Evolutionary conservation across 1,140 invertebrate species (phyloP).

Genomic region (Euura lappo): DNA sequence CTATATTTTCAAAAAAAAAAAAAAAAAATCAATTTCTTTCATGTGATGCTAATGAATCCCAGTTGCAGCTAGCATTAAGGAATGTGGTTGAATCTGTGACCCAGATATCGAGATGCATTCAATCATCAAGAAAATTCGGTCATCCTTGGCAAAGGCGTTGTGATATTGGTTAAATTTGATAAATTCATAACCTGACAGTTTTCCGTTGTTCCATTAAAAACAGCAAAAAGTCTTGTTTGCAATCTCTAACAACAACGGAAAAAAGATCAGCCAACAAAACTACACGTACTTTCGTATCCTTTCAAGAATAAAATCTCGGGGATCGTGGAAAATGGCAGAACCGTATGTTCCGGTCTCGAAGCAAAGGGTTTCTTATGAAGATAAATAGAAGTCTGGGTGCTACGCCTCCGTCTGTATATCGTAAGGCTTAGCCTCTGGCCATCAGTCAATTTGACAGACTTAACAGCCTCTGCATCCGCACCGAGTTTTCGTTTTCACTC

Average conservation of each 20-base stretch:
- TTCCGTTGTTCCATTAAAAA: too few species aligned
- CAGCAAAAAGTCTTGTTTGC: too few species aligned
- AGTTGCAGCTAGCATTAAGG: too few species aligned
- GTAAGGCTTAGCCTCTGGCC: conserved; percentile 9
- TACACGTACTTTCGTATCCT: too few species aligned
- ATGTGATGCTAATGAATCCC: too few species aligned
- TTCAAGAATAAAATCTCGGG: too few species aligned
- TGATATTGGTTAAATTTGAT: not conserved
- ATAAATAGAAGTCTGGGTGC: conserved; percentile 25
- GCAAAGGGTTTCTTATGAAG: conserved; percentile 10
- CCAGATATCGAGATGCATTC: conserved; percentile 1
- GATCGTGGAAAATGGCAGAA: too few species aligned
- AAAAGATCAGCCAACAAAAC: not conserved
- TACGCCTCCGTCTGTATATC: conserved; percentile 13
- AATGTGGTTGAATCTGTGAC: not conserved
- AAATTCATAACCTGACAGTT: too few species aligned
- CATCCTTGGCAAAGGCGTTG: not conserved
- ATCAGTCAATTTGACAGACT: conserved; percentile 5
- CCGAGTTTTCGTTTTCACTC: not conserved
- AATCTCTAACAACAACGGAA: not conserved
- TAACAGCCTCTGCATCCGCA: not conserved
- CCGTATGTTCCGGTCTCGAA: too few species aligned
- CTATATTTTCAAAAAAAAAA: too few species aligned
- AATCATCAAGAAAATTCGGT: not conserved
- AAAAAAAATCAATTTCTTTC: too few species aligned